A percentile compares a stretch with the other conserved stretches of the same genome.
These are phyloP conservation scores for Pachyseris speciosa DNA, from an alignment of 64 coral and sea anemone genomes.

Conservation along the genomic window DNA sequence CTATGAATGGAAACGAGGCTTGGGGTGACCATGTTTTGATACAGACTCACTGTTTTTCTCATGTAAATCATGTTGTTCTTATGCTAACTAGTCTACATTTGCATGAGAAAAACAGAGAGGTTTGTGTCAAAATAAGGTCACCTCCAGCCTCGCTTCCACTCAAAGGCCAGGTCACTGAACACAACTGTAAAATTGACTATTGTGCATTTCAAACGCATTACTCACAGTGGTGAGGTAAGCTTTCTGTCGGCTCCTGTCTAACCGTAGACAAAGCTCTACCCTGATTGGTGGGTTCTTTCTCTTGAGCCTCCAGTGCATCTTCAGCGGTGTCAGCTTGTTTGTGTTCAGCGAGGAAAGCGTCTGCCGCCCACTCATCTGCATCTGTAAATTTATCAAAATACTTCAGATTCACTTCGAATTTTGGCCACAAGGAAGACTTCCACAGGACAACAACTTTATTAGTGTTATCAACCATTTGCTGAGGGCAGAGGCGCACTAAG, in stretches of 20 bases:
- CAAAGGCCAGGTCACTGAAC: too few species aligned
- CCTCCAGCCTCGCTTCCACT: too few species aligned
- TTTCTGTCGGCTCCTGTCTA: constrained; percentile 45
- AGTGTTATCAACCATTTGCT: background rate
- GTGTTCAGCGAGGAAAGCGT: background rate
- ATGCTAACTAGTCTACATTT: too few species aligned
- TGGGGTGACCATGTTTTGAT: too few species aligned
- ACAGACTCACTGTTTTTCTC: too few species aligned
- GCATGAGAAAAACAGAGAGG: too few species aligned
- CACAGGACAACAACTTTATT: background rate
- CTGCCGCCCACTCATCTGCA: constrained; percentile 58
- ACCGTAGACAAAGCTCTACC: constrained; percentile 38
- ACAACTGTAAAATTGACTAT: background rate
- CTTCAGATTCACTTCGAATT: background rate
- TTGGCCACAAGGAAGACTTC: background rate
- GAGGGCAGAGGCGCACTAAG: too few species aligned
- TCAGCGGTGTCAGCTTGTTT: constrained; percentile 20
- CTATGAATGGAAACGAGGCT: too few species aligned
- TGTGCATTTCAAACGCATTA: background rate
- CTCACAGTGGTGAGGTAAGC: constrained; percentile 8
- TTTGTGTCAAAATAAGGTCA: too few species aligned
- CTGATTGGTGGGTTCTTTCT: constrained; percentile 51
- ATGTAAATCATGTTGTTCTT: too few species aligned
- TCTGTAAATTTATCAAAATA: constrained; percentile 19
- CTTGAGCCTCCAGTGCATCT: constrained; percentile 41